Percentiles rank a stretch among this genome's conserved stretches.
Conservation (phyloP, 2,888 invertebrate species). For the Ennomos quercinarius region DNA sequence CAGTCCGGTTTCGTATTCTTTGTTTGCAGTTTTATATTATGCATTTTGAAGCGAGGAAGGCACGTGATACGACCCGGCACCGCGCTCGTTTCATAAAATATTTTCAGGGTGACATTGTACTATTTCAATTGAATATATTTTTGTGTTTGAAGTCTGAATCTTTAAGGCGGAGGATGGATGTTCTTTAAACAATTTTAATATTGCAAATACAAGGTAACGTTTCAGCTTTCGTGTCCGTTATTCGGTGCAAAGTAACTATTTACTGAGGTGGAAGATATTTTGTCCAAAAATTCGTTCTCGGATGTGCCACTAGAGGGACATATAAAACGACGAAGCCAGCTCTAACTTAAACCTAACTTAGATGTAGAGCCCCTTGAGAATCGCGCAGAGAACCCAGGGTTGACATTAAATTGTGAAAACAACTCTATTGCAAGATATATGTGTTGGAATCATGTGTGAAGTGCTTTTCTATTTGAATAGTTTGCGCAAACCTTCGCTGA, state of each 20-base stretch:
- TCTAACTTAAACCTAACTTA: constrained; percentile 75
- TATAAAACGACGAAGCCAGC: constrained; percentile 60
- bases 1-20: constrained; percentile 67
- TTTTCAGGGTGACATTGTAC: constrained; percentile 71
- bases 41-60: constrained; percentile 65
- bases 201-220: constrained; percentile 28
- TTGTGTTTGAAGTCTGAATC: constrained; percentile 30
- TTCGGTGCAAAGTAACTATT: constrained; percentile 42
- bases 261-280: constrained; percentile 49
- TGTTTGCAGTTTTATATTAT: constrained; percentile 73
- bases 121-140: constrained; percentile 61
- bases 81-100: constrained; percentile 69
- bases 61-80: constrained; percentile 67
- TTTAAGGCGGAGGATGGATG: constrained; percentile 12
- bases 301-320: constrained; percentile 68
- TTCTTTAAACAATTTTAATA: constrained; percentile 32
- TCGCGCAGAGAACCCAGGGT: constrained; percentile 58
- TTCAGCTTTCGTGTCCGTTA: constrained; percentile 23
- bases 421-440: constrained; percentile 53
- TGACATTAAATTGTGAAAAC: constrained; percentile 59
- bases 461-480: constrained; percentile 17
- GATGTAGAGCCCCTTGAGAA: constrained; percentile 66
- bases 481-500: neutral
- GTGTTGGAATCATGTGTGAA: constrained; percentile 44
- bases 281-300: constrained; percentile 56